Evolutionary conservation across 1,140 invertebrate species (phyloP).

Genomic region (Drosophila gunungcola): DNA sequence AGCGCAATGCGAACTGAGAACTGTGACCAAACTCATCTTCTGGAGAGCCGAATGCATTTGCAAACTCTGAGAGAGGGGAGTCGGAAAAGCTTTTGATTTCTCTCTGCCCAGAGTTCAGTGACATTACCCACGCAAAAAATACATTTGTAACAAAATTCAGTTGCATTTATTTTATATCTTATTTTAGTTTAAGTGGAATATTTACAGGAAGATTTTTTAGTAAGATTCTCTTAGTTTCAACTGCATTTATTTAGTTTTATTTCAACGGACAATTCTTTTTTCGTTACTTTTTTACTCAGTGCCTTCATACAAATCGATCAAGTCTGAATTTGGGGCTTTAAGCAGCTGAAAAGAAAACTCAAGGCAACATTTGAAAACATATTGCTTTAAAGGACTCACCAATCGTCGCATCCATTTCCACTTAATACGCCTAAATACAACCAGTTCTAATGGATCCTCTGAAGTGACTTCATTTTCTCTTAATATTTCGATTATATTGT

Average conservation of each 20-base stretch:
- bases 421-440: slow-evolving; percentile 1
- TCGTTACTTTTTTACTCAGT: neutral
- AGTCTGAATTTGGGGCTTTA: neutral
- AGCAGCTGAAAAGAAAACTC: neutral
- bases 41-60: neutral
- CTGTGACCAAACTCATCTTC: neutral
- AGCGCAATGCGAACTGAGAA: neutral
- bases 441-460: neutral
- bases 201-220: no score
- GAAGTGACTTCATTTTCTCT: neutral
- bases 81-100: neutral
- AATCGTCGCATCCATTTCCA: slow-evolving; percentile 7
- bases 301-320: neutral
- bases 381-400: neutral
- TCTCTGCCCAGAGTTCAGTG: neutral
- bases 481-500: neutral
- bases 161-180: no score
- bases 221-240: no score
- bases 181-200: no score
- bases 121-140: neutral
- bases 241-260: no score
- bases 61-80: neutral
- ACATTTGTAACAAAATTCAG: no score
- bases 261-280: no score
- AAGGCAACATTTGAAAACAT: neutral